phyloP scores from a whole-genome alignment of 2,113 vertebrate species.

The Nanorana parkeri region DNA sequence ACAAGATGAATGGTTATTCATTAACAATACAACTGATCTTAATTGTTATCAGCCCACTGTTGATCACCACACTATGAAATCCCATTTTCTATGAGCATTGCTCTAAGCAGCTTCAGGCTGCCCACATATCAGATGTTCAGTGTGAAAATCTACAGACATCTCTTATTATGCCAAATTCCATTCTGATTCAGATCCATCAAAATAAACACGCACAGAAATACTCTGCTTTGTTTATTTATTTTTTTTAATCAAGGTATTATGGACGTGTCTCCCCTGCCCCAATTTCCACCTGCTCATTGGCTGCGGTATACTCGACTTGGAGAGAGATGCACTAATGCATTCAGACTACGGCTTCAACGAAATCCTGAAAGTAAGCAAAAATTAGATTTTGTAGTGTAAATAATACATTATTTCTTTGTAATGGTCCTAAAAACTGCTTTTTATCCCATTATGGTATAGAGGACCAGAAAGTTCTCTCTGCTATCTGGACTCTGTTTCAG shows the following conservation, averaged over 20 bases:
- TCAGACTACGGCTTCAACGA: constrained; percentile 90
- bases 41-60: not conserved
- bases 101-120: constrained; percentile 20
- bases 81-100: not conserved
- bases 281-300: constrained; percentile 88
- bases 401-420: too few relatives aligned
- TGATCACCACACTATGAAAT: not conserved
- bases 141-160: constrained; percentile 9
- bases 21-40: not conserved
- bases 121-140: constrained; percentile 53
- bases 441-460: too few relatives aligned
- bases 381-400: not conserved
- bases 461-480: too few relatives aligned
- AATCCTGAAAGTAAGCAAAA: constrained; percentile 83
- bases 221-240: not conserved
- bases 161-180: constrained; percentile 1
- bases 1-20: not conserved
- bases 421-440: too few relatives aligned
- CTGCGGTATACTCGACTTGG: constrained; percentile 85
- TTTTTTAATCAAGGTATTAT: constrained; percentile 76
- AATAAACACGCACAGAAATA: not conserved
- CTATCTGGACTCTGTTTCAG: too few relatives aligned
- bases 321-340: constrained; percentile 85
- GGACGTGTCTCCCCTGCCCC: constrained; percentile 84
- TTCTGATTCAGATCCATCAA: not conserved